These are phyloP conservation scores for Ascaphus truei DNA, from an alignment of 2,113 vertebrate species.

Conservation along the genomic window DNA sequence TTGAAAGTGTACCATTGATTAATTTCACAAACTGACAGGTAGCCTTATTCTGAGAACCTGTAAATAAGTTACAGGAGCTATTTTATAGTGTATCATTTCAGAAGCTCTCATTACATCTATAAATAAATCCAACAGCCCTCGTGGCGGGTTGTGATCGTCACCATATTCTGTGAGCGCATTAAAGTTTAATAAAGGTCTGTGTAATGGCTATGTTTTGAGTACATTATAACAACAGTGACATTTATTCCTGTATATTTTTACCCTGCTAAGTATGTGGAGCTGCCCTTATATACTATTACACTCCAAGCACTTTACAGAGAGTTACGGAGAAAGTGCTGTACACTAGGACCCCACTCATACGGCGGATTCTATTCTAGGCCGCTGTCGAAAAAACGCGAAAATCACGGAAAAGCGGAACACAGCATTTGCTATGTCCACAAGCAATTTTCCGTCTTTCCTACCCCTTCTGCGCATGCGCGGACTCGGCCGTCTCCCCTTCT, in stretches of 20 bases:
- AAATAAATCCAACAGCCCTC: background rate
- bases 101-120: background rate
- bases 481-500: too few relatives aligned
- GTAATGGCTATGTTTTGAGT: background rate
- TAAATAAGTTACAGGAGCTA: background rate
- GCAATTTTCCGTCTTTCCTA: too few relatives aligned
- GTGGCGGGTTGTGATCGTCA: background rate
- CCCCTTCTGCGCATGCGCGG: too few relatives aligned
- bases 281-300: too few relatives aligned
- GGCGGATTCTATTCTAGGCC: too few relatives aligned
- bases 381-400: too few relatives aligned
- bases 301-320: too few relatives aligned
- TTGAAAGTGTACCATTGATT: background rate
- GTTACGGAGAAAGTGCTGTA: too few relatives aligned
- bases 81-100: background rate
- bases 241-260: background rate
- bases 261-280: too few relatives aligned
- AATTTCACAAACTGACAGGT: background rate
- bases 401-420: too few relatives aligned
- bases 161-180: background rate
- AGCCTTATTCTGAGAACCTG: background rate
- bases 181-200: background rate
- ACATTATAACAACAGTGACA: background rate
- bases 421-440: too few relatives aligned
- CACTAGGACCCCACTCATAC: too few relatives aligned